These are phyloP conservation scores for Drosophila ercepeae DNA, from an alignment of 1,140 invertebrate species.

Conservation along the genomic window DNA sequence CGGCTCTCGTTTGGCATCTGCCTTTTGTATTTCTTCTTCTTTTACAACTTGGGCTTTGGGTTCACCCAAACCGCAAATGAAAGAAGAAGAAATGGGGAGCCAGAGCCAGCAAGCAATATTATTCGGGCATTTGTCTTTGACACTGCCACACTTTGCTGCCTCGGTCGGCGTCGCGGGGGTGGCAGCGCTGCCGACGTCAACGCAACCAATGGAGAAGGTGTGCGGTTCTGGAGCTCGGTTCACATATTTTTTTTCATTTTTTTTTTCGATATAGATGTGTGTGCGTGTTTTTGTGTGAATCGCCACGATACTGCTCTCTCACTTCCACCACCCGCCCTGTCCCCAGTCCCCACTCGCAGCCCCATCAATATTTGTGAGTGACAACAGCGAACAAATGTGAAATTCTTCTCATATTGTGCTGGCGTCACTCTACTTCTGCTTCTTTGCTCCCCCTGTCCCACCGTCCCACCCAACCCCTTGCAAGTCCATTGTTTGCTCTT, in stretches of 20 bases:
- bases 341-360: background rate
- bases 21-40: conserved; percentile 14
- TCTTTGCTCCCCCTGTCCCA: background rate
- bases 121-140: conserved; percentile 73
- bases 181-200: conserved; percentile 25
- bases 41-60: conserved; percentile 42
- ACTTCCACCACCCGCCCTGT: conserved; percentile 5
- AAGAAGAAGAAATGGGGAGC: background rate
- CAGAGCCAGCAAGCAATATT: conserved; percentile 49
- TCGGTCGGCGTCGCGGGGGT: conserved; percentile 25
- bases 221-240: conserved; percentile 38
- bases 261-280: conserved; percentile 50
- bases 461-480: background rate
- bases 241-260: conserved; percentile 42
- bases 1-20: background rate
- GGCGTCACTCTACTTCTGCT: conserved; percentile 55
- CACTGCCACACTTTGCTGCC: conserved; percentile 49
- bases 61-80: conserved; percentile 35
- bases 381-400: conserved; percentile 75
- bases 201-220: conserved; percentile 63
- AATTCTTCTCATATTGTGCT: conserved; percentile 76
- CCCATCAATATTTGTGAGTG: conserved; percentile 76
- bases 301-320: conserved; percentile 24
- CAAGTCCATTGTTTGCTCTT: conserved; percentile 62
- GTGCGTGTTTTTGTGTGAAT: conserved; percentile 23